phyloP scores from a whole-genome alignment of 2,888 invertebrate species.

The Ichneumoninae sp. region DNA sequence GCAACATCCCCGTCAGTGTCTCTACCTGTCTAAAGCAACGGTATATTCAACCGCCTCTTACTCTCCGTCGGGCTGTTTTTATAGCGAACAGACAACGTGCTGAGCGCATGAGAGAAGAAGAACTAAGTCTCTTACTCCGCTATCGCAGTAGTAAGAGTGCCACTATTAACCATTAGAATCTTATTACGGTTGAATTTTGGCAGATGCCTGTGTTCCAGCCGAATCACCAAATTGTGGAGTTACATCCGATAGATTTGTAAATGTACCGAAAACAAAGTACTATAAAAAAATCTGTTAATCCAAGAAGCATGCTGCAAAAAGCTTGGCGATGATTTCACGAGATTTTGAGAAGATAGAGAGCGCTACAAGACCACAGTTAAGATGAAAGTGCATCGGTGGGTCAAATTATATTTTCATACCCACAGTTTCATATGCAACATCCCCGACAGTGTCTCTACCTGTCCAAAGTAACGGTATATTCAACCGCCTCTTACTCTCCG shows the following conservation, averaged over 20 bases:
- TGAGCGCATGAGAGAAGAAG: conserved; percentile 1
- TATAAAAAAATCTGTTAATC: neutral
- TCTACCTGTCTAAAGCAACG: neutral
- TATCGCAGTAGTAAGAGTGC: conserved; percentile 49
- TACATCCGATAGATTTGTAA: neutral
- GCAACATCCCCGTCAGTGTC: neutral
- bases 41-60: neutral
- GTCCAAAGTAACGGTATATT: neutral
- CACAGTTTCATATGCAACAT: neutral
- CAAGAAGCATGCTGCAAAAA: neutral
- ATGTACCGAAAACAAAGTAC: neutral
- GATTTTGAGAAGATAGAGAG: no score
- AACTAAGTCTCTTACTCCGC: conserved; percentile 10
- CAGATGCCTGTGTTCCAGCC: no score
- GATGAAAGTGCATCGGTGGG: neutral
- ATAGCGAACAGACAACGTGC: conserved; percentile 6
- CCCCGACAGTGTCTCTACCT: neutral
- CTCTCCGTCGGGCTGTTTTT: neutral
- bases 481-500: neutral
- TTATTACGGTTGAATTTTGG: no score
- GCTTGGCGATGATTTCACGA: neutral
- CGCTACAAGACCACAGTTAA: no score
- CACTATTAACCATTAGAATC: no score
- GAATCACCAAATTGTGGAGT: no score
- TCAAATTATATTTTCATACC: conserved; percentile 5